phyloP scores from a whole-genome alignment of 2,797 vertebrate species.

The Epinephelus awoara region DNA sequence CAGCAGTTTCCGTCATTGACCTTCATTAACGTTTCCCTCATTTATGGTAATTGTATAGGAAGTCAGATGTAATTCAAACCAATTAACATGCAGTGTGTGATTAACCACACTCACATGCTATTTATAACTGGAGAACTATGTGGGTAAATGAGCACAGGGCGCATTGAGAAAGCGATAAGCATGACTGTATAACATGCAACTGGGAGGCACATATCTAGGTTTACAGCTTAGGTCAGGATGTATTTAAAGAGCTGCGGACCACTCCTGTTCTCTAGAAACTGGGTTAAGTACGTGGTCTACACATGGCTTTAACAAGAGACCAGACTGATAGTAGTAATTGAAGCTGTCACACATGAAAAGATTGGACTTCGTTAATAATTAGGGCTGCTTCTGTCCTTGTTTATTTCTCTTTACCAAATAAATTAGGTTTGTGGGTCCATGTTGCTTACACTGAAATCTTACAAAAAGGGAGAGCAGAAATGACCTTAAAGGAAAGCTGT shows the following conservation, averaged over 20 bases:
- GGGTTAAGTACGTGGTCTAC: conserved; percentile 42
- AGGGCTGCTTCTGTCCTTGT: not conserved
- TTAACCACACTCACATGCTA: conserved; percentile 4
- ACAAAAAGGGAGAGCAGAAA: no score
- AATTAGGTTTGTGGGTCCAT: no score
- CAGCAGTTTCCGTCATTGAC: not conserved
- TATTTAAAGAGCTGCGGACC: conserved; percentile 65
- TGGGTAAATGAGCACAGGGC: conserved; percentile 10
- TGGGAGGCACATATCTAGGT: conserved; percentile 41
- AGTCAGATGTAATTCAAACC: conserved; percentile 30
- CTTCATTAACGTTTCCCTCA: conserved; percentile 12
- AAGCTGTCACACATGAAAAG: conserved; percentile 13
- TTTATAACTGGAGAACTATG: conserved; percentile 19
- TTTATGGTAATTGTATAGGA: conserved; percentile 20
- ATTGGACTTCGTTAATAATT: conserved; percentile 6
- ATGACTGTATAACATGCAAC: conserved; percentile 44
- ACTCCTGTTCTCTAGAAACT: conserved; percentile 41
- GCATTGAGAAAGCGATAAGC: conserved; percentile 35
- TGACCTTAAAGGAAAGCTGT: no score
- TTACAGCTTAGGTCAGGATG: conserved; percentile 59
- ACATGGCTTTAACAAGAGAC: conserved; percentile 14
- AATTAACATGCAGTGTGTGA: not conserved
- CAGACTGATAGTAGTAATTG: not conserved
- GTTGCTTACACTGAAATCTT: no score
- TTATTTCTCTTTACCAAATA: no score